Base-by-base conservation (phyloP, 2,888 invertebrate species). In the Temnothorax rugatulus region DNA sequence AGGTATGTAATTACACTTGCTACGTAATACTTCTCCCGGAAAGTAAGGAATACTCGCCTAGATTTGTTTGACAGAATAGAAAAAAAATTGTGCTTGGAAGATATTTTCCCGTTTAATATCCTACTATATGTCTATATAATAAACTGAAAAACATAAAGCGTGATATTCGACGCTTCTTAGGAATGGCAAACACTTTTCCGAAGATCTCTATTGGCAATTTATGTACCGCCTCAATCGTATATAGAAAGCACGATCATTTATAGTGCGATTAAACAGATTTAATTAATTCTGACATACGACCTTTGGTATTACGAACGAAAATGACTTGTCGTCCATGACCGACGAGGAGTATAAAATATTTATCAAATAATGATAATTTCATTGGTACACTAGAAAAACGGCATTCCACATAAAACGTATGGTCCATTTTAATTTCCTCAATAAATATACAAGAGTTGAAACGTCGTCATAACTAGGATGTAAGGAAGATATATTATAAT, bases 1-100 rank as follows among this genome's bases (percentile, higher is more conserved):
- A 81, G 73, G 64, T 69, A 61, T 50, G 69, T 59, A 81, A 82
- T 83, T 73, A 59, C 52, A 29, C 13, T 77, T 11, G 47, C 83
- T 82, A 86, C 73, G 69, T 75, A 47, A 54, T 47, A 21, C 50
- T 73, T 73, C 50, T 38, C 59, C 18, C 34, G 25, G 11, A 54
- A 73, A 38, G 38, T 71, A n/a, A 59, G 7, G 15, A 41, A 9
- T 13, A 18, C 29, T 21, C 18, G 18, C 13, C 38, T n/a, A n/a
- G 50, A 44, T 69, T 77, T 21, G 44, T 57, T 73, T 21, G 68
- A 29, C 18, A 50, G 34, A 21, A 15, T 11, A 69, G 29, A 59
- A 71, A 47, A 18, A 61, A 25, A 7, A n/a, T 52, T 52, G 34
- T 25, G 41, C 21, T 9, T 25, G 34, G 2, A 4, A 71, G 18